Evolutionary conservation across 2,113 vertebrate species (phyloP), one percentile per base, ranked within the genome.

Genomic region (Conger conger): DNA sequence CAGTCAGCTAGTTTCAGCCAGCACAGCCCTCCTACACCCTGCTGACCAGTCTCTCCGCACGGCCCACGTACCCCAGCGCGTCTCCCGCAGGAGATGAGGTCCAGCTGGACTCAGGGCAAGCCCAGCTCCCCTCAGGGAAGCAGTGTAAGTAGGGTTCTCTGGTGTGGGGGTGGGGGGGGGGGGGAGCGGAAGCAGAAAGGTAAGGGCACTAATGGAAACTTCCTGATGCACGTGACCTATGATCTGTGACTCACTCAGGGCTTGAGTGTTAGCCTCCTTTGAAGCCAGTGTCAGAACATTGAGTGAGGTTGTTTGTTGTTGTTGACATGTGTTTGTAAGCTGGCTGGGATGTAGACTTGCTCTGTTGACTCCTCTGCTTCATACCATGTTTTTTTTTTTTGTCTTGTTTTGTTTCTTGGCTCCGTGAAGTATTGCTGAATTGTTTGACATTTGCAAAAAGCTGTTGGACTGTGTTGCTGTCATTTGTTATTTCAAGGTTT

Each of bases 81-180:
- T 23, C 83, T 86, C 63, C 18, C 18, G 17, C 89, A 89, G 88
- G 92, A 93, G 87, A 94, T 94, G 94, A 94, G 93, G 91, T 93
- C 93, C 91, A 93, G 95, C 88, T 93, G 90, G 85, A 94, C 93
- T 91, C 93, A 93, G 91, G 91, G 92, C 86, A 92, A 93, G 84
- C 87, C 91, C 85, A 91, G 89, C 33, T 83, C 91, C 40, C 60
- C 91, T 83, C 92, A 92, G 86, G 88, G 93, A 23, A 88, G 92
- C 87, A 50, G 90, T 80, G 92, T 95, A 93, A 95, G 94, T 90
- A 20, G 37, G 17, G n/a, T 42, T 92, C 87, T 86, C 81, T 18
- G 79, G 7, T 76, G 53, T 73, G 60, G 60, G 60, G 60, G 54
- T 5, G 2, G 57, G 57, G 4, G 45, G 11, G 11, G 15, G 15